Conservation (phyloP, 2,797 vertebrate species). For the Phyllotis vaccarum region DNA sequence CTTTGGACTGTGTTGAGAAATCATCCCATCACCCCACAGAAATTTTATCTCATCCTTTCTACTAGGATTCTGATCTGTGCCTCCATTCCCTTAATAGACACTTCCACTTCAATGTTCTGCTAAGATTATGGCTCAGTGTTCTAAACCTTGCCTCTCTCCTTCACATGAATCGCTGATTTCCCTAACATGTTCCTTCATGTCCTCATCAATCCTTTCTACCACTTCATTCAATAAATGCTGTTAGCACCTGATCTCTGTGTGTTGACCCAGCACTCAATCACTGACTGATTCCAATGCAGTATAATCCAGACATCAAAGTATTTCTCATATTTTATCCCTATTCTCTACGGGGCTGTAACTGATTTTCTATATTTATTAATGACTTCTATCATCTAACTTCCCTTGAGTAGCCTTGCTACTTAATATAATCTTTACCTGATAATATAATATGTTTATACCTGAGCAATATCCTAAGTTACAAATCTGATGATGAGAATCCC, state of each 20-base stretch:
- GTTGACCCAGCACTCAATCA: neutral
- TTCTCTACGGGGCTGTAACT: neutral
- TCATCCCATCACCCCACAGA: too few relatives aligned
- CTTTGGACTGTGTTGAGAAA: neutral
- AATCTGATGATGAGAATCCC: neutral
- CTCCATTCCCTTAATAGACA: neutral
- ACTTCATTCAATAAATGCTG: neutral
- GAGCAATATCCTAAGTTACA: neutral
- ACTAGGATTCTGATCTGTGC: neutral
- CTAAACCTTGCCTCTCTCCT: neutral
- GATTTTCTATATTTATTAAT: neutral
- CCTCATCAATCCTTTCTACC: neutral
- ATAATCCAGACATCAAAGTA: neutral
- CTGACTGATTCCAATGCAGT: neutral
- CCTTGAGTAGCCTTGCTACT: neutral
- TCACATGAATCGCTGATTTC: neutral
- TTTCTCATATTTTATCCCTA: neutral
- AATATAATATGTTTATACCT: too few relatives aligned
- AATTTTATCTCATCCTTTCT: neutral
- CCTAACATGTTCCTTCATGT: neutral
- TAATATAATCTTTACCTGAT: too few relatives aligned
- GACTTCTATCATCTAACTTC: neutral
- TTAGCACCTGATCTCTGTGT: neutral
- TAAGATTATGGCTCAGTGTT: neutral
- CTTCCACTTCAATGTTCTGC: neutral